Evolutionary conservation across 2,888 invertebrate species (phyloP).

Genomic region (Apamea sordens): DNA sequence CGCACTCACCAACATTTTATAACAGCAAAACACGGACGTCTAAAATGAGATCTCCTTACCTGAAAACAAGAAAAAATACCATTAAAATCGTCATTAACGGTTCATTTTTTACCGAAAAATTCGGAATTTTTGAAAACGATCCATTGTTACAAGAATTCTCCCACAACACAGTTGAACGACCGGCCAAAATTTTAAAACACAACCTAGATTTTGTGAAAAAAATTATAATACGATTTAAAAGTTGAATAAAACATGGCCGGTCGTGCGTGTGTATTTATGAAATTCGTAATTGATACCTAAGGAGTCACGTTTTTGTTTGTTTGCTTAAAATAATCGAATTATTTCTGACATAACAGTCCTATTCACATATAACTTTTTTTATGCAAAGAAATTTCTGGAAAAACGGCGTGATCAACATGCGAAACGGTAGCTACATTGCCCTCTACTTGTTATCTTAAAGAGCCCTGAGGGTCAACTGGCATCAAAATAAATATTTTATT

Average conservation of each 20-base stretch:
- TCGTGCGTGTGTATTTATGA: slow-evolving; percentile 72
- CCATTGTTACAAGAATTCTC: slow-evolving; percentile 69
- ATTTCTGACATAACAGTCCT: slow-evolving; percentile 6
- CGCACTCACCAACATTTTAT: slow-evolving; percentile 14
- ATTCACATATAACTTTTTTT: not conserved
- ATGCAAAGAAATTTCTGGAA: not conserved
- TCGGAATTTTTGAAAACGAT: slow-evolving; percentile 69
- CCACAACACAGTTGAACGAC: slow-evolving; percentile 81
- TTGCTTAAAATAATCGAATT: slow-evolving; percentile 40
- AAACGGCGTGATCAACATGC: not conserved
- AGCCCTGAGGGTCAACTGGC: slow-evolving; percentile 13
- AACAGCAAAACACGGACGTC: slow-evolving; percentile 33
- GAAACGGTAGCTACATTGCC: slow-evolving; percentile 1
- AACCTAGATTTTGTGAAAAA: slow-evolving; percentile 82
- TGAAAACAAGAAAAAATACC: slow-evolving; percentile 70
- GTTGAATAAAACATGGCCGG: slow-evolving; percentile 84
- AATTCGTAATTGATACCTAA: slow-evolving; percentile 53
- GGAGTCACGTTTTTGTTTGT: slow-evolving; percentile 50
- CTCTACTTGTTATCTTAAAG: slow-evolving; percentile 15
- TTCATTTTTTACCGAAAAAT: slow-evolving; percentile 64
- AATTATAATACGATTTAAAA: slow-evolving; percentile 80
- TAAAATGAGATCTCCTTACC: slow-evolving; percentile 68
- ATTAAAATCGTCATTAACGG: slow-evolving; percentile 69
- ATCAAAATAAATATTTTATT: slow-evolving; percentile 53
- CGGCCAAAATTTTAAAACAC: slow-evolving; percentile 85